These are phyloP conservation scores for Oegoconia quadripuncta DNA, from an alignment of 2,888 invertebrate species.

Conservation along the genomic window DNA sequence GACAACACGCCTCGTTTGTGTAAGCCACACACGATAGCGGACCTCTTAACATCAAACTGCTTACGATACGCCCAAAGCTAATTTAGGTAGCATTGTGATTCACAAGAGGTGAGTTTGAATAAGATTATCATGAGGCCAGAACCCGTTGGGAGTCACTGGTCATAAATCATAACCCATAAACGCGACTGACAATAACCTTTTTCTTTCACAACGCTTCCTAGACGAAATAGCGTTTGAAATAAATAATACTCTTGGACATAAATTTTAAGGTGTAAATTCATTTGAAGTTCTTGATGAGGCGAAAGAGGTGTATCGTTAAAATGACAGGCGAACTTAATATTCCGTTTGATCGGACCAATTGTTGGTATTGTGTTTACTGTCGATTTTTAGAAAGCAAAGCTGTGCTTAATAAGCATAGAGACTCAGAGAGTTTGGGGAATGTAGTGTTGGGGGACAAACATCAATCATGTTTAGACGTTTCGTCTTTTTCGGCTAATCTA, in stretches of 20 bases:
- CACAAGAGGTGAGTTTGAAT: conserved; percentile 71
- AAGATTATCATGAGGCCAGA: conserved; percentile 72
- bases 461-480: conserved; percentile 62
- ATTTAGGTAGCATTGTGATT: conserved; percentile 78
- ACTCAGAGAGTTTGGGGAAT: no score
- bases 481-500: conserved; percentile 56
- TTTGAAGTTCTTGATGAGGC: conserved; percentile 31
- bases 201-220: conserved; percentile 64
- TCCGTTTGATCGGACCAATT: conserved; percentile 78
- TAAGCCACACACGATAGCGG: conserved; percentile 50
- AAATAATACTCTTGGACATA: conserved; percentile 29
- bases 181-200: conserved; percentile 71
- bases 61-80: conserved; percentile 68
- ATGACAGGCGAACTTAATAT: conserved; percentile 78
- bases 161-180: conserved; percentile 79
- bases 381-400: conserved; percentile 66
- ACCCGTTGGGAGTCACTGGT: conserved; percentile 77
- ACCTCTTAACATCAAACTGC: conserved; percentile 52
- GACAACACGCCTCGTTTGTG: conserved; percentile 54
- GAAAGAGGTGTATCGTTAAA: conserved; percentile 64
- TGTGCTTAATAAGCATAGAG: conserved; percentile 47
- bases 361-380: conserved; percentile 72
- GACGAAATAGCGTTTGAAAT: conserved; percentile 22
- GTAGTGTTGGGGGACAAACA: conserved; percentile 60
- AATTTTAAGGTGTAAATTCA: conserved; percentile 25